Conservation (phyloP, 1,140 invertebrate genomes). For the Periplaneta americana region DNA sequence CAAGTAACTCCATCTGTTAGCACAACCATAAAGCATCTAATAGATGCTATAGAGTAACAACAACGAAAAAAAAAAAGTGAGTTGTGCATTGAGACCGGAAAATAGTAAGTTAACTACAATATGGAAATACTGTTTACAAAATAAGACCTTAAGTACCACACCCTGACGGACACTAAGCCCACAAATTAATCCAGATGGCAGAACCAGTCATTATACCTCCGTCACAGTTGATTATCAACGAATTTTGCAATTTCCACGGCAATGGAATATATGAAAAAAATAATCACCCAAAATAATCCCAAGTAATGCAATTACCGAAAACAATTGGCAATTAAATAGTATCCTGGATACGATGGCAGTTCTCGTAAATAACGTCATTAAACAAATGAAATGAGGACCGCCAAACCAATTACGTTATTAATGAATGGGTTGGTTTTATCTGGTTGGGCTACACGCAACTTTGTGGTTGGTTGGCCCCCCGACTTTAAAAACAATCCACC, state of each 20-base stretch:
- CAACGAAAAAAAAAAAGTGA: no score
- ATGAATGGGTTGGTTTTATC: background rate
- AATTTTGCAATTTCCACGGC: background rate
- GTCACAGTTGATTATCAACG: background rate
- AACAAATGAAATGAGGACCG: background rate
- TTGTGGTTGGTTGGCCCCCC: background rate
- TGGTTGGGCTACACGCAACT: background rate
- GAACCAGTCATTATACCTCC: background rate
- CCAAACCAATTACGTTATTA: background rate
- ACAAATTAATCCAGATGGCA: no score
- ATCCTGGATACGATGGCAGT: background rate
- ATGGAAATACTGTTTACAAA: no score
- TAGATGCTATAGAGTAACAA: no score
- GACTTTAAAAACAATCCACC: background rate
- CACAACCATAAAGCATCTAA: no score
- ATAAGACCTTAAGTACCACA: no score
- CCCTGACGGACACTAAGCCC: no score
- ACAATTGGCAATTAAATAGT: background rate
- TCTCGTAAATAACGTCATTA: background rate
- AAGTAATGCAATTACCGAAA: background rate
- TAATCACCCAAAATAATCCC: background rate
- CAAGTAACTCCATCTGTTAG: no score
- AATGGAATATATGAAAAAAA: background rate
- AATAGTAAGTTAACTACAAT: no score
- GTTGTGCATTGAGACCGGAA: no score